phyloP scores from a whole-genome alignment of 1,140 invertebrate species.

The Platyscapa corneri region DNA sequence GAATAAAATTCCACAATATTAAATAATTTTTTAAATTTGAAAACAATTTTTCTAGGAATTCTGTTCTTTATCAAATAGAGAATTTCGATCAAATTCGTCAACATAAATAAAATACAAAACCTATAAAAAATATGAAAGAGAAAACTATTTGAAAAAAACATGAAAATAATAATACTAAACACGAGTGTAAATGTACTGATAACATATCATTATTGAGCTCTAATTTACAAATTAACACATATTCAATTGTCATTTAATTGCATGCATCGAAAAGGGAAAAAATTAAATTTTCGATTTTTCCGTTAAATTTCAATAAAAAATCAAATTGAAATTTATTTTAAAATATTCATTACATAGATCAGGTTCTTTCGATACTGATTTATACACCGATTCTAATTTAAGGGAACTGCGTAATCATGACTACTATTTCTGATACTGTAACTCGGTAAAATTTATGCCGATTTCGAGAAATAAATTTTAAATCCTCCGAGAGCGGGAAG shows the following conservation, averaged over 20 bases:
- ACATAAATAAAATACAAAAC: too few relatives aligned
- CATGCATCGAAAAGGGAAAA: background rate
- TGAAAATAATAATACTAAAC: too few relatives aligned
- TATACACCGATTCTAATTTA: constrained; percentile 36
- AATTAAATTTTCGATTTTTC: background rate
- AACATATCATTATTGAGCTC: too few relatives aligned
- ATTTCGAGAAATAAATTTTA: constrained; percentile 48
- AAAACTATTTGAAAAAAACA: too few relatives aligned
- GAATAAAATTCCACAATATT: too few relatives aligned
- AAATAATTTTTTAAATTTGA: too few relatives aligned
- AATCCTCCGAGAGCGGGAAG: constrained; percentile 19
- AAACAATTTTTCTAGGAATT: too few relatives aligned
- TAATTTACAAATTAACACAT: background rate
- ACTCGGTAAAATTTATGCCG: constrained; percentile 48
- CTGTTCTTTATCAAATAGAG: too few relatives aligned
- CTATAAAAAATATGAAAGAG: too few relatives aligned
- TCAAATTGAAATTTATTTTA: constrained; percentile 19
- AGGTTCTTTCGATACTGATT: constrained; percentile 22
- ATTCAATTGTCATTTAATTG: background rate
- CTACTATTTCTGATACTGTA: constrained; percentile 48
- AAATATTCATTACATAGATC: constrained; percentile 36
- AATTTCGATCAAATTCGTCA: too few relatives aligned
- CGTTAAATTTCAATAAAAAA: background rate
- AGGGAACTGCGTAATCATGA: constrained; percentile 35
- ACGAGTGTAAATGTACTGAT: too few relatives aligned